phyloP scores from a whole-genome alignment of 2,113 vertebrate species.

The Psammodynastes pulverulentus region DNA sequence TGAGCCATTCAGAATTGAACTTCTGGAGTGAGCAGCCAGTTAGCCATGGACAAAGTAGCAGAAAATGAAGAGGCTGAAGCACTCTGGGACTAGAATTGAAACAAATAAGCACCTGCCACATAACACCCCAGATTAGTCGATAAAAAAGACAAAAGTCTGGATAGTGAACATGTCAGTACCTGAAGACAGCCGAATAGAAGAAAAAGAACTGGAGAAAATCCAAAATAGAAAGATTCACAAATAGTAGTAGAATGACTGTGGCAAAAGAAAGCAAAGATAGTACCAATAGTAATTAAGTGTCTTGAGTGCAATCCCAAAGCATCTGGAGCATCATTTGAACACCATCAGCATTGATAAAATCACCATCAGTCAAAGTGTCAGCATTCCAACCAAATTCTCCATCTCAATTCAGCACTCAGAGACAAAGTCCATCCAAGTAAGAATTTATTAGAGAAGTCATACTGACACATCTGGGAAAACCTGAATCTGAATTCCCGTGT shows the following conservation, averaged over 20 bases:
- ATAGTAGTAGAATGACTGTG: background rate
- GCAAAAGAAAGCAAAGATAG: background rate
- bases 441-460: too few species aligned
- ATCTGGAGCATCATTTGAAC: background rate
- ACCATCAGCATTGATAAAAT: background rate
- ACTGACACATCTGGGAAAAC: too few species aligned
- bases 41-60: background rate
- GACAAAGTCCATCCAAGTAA: too few species aligned
- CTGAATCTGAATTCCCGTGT: too few species aligned
- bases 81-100: background rate
- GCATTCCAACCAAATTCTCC: too few species aligned
- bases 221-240: background rate
- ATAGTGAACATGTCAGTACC: background rate
- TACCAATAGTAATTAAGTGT: background rate
- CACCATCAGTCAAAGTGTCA: background rate
- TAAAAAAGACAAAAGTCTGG: background rate
- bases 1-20: too few species aligned
- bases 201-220: background rate
- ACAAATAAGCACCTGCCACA: background rate
- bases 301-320: background rate
- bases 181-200: background rate
- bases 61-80: background rate
- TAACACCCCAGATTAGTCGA: background rate
- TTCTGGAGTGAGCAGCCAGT: too few species aligned
- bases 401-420: too few species aligned